phyloP scores from a whole-genome alignment of 2,797 vertebrate species.

The Aulostomus chinensis region DNA sequence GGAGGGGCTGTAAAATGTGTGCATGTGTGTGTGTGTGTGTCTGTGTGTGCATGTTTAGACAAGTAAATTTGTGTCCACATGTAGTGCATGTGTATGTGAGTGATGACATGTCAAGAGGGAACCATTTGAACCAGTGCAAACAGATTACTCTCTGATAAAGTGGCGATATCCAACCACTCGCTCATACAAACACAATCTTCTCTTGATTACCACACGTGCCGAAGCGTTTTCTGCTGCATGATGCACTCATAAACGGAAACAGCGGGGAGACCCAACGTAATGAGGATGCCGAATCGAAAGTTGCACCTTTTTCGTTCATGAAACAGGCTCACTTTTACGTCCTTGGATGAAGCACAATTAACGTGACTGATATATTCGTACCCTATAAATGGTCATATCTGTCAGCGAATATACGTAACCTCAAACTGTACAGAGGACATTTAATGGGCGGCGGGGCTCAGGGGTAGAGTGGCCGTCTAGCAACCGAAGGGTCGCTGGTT shows the following conservation, averaged over 20 bases:
- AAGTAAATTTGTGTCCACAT: constrained; percentile 22
- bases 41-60: constrained; percentile 1
- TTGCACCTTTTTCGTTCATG: not conserved
- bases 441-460: too few species aligned
- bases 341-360: too few species aligned
- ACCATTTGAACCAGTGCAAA: constrained; percentile 66
- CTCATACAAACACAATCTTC: constrained; percentile 65
- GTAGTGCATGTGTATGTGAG: constrained; percentile 49
- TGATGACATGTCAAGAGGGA: constrained; percentile 64
- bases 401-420: too few species aligned
- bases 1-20: constrained; percentile 27
- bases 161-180: constrained; percentile 47
- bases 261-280: constrained; percentile 21
- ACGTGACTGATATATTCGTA: too few species aligned
- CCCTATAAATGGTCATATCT: too few species aligned
- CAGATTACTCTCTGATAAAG: constrained; percentile 73
- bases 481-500: too few species aligned
- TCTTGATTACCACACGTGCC: constrained; percentile 45
- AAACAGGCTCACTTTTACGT: too few species aligned
- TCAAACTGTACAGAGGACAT: too few species aligned
- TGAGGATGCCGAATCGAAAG: constrained; percentile 13
- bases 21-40: constrained; percentile 9
- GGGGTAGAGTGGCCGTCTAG: too few species aligned
- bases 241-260: constrained; percentile 38
- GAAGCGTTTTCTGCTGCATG: constrained; percentile 33